A percentile compares a stretch with the other conserved stretches of the same genome.
Conservation (phyloP, 2,113 vertebrate species). For the Gnathonemus echidnorhynchus region DNA sequence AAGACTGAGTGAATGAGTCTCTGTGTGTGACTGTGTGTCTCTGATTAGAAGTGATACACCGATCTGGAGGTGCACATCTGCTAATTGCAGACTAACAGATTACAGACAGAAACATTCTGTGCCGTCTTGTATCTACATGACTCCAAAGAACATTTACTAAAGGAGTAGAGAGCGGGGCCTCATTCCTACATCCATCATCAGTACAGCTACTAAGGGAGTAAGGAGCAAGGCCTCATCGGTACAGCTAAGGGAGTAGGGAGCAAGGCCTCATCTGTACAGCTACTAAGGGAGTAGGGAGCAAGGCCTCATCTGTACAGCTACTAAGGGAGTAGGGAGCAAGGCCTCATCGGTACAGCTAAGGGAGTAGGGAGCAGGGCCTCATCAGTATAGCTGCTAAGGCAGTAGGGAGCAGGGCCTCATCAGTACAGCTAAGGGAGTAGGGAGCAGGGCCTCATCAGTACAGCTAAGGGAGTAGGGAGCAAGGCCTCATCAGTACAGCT, state of each 20-base stretch:
- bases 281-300: no score
- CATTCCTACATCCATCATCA: background rate
- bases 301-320: no score
- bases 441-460: background rate
- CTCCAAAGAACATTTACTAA: background rate
- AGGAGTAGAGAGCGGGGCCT: background rate
- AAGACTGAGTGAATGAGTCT: background rate
- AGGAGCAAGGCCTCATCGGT: background rate
- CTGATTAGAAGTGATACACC: background rate
- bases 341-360: background rate
- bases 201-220: background rate
- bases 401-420: background rate
- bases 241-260: no score
- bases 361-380: no score
- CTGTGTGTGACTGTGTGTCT: background rate
- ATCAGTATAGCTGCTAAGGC: background rate
- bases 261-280: no score
- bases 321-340: no score
- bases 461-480: background rate
- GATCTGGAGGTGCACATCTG: background rate
- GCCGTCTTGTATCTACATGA: background rate
- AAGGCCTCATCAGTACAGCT: background rate
- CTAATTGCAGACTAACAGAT: background rate
- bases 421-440: background rate
- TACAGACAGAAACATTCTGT: background rate